A percentile compares a stretch with the other conserved stretches of the same genome.
These are phyloP conservation scores for Montipora capricornis DNA, from an alignment of 64 coral and sea anemone species.

Conservation along the genomic window DNA sequence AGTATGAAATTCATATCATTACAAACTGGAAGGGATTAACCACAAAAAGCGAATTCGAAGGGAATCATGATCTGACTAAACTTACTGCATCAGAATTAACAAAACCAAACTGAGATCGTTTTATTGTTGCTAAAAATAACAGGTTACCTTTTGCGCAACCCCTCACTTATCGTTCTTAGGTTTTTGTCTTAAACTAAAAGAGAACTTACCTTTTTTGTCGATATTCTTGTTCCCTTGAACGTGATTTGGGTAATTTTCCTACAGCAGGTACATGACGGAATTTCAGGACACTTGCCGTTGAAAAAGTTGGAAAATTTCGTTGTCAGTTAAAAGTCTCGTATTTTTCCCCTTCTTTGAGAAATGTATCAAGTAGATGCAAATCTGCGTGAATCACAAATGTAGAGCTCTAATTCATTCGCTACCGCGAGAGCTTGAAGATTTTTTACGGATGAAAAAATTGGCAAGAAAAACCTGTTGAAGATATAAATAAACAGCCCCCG, in stretches of 20 bases:
- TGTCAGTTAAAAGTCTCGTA: neutral
- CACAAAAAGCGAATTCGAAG: too few species aligned
- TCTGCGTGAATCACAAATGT: neutral
- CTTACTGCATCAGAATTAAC: neutral
- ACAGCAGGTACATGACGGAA: constrained; percentile 25
- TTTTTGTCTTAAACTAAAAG: neutral
- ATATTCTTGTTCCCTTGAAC: neutral
- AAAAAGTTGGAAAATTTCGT: neutral
- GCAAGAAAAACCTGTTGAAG: neutral
- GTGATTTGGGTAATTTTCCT: constrained; percentile 17
- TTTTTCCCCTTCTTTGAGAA: neutral
- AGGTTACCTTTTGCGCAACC: neutral
- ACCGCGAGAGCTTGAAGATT: neutral
- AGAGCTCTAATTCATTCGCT: neutral
- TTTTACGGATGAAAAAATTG: constrained; percentile 23
- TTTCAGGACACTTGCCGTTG: neutral
- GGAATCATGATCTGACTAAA: neutral
- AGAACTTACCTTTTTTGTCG: neutral
- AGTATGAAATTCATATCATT: too few species aligned
- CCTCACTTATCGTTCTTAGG: neutral
- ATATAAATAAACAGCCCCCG: constrained; percentile 13
- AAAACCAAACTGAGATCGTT: neutral
- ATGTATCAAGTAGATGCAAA: neutral
- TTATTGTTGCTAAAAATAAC: neutral
- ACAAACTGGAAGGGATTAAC: too few species aligned